phyloP scores from a whole-genome alignment of 2,797 vertebrate genomes.

The Myripristis jacobus region DNA sequence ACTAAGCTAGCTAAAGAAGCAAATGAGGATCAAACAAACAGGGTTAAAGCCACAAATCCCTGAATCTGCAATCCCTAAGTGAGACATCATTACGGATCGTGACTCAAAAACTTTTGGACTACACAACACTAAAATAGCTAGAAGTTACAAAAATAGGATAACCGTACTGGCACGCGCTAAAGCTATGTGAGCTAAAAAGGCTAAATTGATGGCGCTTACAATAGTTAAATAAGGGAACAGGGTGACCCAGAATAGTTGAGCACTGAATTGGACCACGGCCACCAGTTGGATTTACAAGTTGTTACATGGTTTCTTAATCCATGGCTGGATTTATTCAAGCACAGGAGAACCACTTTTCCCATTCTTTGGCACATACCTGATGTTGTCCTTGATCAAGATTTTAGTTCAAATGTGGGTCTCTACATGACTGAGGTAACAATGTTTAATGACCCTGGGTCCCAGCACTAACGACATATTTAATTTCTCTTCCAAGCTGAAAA shows the following conservation, averaged over 20 bases:
- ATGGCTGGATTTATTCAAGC: not conserved
- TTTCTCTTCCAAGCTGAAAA: conserved; percentile 1
- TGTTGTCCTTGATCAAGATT: no score
- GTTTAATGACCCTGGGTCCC: not conserved
- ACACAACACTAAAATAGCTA: not conserved
- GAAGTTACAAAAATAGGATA: not conserved
- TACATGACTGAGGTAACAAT: no score
- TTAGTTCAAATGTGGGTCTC: no score
- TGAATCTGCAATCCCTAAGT: conserved; percentile 9
- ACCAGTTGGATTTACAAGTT: no score
- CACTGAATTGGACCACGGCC: not conserved
- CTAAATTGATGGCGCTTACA: not conserved
- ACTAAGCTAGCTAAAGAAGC: conserved; percentile 47
- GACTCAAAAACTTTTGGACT: not conserved
- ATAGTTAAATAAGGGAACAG: not conserved
- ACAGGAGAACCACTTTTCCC: no score
- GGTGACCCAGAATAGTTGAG: not conserved
- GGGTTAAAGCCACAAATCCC: conserved; percentile 7
- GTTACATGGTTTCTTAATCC: not conserved
- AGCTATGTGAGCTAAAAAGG: not conserved
- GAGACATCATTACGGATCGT: conserved; percentile 5
- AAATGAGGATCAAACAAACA: conserved; percentile 40
- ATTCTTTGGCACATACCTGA: no score
- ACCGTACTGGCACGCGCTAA: not conserved
- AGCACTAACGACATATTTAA: not conserved